Percentiles rank a stretch among this genome's conserved stretches.
These are phyloP conservation scores for Emydocephalus ijimae DNA, from an alignment of 2,113 vertebrate genomes.

Conservation along the genomic window DNA sequence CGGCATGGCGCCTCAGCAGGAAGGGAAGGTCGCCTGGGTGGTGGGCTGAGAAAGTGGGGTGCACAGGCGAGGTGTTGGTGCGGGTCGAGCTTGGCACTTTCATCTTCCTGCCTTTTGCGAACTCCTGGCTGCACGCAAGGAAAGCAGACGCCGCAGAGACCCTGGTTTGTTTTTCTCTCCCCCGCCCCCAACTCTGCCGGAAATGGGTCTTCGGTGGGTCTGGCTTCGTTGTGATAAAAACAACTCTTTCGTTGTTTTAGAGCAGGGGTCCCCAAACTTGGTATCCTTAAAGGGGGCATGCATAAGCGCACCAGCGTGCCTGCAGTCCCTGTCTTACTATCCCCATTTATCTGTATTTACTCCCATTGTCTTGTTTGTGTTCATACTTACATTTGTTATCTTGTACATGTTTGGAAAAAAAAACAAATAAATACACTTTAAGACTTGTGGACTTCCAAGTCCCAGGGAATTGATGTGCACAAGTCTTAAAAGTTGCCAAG, in stretches of 20 bases:
- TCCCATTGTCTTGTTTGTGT: too few relatives aligned
- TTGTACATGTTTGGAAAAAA: too few relatives aligned
- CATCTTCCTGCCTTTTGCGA: background rate
- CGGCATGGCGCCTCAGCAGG: background rate
- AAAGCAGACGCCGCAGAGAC: background rate
- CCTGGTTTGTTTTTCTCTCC: background rate
- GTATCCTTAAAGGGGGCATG: too few relatives aligned
- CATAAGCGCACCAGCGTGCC: too few relatives aligned
- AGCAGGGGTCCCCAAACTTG: background rate
- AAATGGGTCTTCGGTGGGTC: background rate
- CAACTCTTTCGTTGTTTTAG: background rate
- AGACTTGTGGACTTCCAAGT: too few relatives aligned
- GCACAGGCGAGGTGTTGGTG: background rate
- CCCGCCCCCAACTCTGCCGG: background rate
- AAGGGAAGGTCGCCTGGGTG: background rate
- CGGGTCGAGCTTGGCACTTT: background rate
- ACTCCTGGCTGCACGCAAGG: background rate
- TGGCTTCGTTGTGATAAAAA: background rate
- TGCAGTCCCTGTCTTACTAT: too few relatives aligned
- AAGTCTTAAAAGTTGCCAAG: too few relatives aligned
- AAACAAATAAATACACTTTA: too few relatives aligned
- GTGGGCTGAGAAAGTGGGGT: background rate
- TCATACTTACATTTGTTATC: too few relatives aligned
- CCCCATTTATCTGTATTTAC: too few relatives aligned
- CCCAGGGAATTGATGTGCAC: too few relatives aligned